Percentiles rank a stretch among this genome's conserved stretches.
These are phyloP conservation scores for Cyanoderma ruficeps DNA, from an alignment of 2,113 vertebrate species.

Conservation along the genomic window DNA sequence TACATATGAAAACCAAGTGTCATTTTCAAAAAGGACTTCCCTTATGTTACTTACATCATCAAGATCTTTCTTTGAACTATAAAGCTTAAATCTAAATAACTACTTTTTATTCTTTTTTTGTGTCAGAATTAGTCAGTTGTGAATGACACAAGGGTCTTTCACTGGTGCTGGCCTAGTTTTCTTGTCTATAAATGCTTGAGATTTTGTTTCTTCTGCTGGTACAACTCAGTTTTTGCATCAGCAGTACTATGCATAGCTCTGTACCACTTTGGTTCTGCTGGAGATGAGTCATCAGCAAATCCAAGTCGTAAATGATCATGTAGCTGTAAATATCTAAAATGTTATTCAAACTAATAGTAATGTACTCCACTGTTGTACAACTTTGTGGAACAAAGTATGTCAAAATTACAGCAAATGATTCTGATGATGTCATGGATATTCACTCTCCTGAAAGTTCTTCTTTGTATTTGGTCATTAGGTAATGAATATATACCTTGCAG, in stretches of 20 bases:
- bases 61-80: background rate
- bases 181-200: background rate
- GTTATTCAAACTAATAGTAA: background rate
- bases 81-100: background rate
- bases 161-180: background rate
- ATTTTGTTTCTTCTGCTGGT: constrained; percentile 5
- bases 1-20: background rate
- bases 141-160: background rate
- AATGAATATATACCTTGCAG: background rate
- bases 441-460: background rate
- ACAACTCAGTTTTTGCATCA: background rate
- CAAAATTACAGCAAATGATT: background rate
- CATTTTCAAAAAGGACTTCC: background rate
- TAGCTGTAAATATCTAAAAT: background rate
- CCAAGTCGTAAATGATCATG: background rate
- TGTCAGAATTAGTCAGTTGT: background rate
- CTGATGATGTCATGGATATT: background rate
- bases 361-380: fast-evolving
- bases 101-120: background rate
- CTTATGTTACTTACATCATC: background rate
- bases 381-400: background rate
- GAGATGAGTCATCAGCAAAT: constrained; percentile 35
- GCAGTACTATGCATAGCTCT: background rate
- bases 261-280: background rate
- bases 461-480: background rate